Conservation (phyloP, 1,140 invertebrate genomes). For the Nebria ingens region DNA sequence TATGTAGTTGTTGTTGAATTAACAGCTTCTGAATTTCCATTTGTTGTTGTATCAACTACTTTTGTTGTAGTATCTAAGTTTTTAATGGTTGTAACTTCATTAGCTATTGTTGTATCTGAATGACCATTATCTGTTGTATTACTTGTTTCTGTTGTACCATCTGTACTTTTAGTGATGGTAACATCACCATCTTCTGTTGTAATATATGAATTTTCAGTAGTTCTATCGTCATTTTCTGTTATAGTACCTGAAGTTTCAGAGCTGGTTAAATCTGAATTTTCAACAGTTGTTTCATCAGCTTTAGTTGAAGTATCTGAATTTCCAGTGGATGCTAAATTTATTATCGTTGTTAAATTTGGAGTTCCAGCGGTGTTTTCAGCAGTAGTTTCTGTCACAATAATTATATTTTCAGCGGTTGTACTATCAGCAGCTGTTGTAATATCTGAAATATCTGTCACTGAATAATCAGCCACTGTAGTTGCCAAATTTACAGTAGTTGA, state of each 20-base stretch:
- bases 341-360: too few relatives aligned
- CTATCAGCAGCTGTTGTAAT: not conserved
- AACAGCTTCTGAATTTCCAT: too few relatives aligned
- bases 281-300: not conserved
- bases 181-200: not conserved
- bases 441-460: not conserved
- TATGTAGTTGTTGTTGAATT: too few relatives aligned
- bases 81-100: too few relatives aligned
- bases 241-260: not conserved
- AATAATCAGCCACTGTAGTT: not conserved
- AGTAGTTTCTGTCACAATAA: not conserved
- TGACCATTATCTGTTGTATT: too few relatives aligned
- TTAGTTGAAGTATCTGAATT: not conserved
- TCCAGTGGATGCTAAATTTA: too few relatives aligned
- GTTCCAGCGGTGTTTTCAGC: not conserved
- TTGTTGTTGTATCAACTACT: too few relatives aligned
- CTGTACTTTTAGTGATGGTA: too few relatives aligned
- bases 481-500: not conserved
- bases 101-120: too few relatives aligned
- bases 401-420: not conserved
- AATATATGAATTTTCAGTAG: not conserved
- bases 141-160: too few relatives aligned
- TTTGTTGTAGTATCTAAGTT: too few relatives aligned
- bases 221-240: not conserved
- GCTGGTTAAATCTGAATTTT: not conserved